These are phyloP conservation scores for Neocrepidodera transversa DNA, from an alignment of 2,888 invertebrate species.

Conservation along the genomic window DNA sequence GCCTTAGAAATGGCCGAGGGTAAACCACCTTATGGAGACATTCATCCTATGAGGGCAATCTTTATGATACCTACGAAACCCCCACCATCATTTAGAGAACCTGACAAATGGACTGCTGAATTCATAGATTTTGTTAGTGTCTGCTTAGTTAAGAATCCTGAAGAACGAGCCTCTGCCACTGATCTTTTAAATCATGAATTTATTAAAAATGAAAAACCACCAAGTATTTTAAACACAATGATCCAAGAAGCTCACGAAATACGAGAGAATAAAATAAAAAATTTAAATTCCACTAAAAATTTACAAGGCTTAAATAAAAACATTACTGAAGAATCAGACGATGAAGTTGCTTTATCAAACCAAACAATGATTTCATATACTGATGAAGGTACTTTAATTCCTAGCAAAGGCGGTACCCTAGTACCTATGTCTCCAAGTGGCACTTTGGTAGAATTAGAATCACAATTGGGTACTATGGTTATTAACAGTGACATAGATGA, in stretches of 20 bases:
- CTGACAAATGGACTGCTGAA: slow-evolving; percentile 94
- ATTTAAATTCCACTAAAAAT: slow-evolving; percentile 70
- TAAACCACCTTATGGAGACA: slow-evolving; percentile 95
- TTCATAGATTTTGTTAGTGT: slow-evolving; percentile 98
- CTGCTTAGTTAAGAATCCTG: slow-evolving; percentile 91
- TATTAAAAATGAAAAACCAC: slow-evolving; percentile 76
- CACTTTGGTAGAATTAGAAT: slow-evolving; percentile 72
- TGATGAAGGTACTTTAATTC: slow-evolving; percentile 62
- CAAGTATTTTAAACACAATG: slow-evolving; percentile 86
- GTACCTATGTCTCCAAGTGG: slow-evolving; percentile 57
- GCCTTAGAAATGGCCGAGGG: slow-evolving; percentile 99
- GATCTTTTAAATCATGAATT: slow-evolving; percentile 89
- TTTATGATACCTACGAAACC: slow-evolving; percentile 99
- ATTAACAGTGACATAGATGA: slow-evolving; percentile 85
- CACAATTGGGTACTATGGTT: slow-evolving; percentile 92
- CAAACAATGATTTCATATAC: slow-evolving; percentile 59
- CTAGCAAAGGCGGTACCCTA: slow-evolving; percentile 61
- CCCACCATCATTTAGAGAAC: slow-evolving; percentile 96
- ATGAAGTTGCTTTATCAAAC: not conserved
- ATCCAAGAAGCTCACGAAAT: slow-evolving; percentile 94
- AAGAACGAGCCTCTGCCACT: slow-evolving; percentile 91
- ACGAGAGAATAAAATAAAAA: slow-evolving; percentile 67
- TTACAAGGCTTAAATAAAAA: slow-evolving; percentile 57
- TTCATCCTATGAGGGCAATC: slow-evolving; percentile 94
- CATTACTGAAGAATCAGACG: not conserved